A percentile compares a stretch with the other conserved stretches of the same genome.
These are phyloP conservation scores for Cryptocheilus praepositus DNA, from an alignment of 2,888 invertebrate genomes.

Conservation along the genomic window DNA sequence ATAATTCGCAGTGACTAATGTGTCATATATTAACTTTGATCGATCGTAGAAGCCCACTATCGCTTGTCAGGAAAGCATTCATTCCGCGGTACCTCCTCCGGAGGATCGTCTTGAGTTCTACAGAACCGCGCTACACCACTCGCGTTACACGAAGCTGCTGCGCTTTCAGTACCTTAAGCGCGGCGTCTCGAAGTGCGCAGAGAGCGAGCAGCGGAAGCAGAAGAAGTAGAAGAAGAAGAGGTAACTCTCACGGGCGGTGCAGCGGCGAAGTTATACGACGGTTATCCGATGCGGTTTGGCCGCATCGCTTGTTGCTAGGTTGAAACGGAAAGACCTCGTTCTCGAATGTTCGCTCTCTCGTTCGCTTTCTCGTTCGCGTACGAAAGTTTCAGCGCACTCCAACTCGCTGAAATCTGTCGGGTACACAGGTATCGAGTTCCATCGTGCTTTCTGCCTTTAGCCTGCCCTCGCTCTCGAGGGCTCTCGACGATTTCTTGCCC, in stretches of 20 bases:
- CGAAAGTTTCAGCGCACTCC: conserved; percentile 30
- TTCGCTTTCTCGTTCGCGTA: conserved; percentile 11
- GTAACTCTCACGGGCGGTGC: conserved; percentile 4
- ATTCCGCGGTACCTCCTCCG: too few species aligned
- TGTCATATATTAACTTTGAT: too few species aligned
- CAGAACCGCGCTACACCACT: too few species aligned
- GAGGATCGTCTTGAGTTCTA: too few species aligned
- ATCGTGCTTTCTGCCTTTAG: conserved; percentile 18
- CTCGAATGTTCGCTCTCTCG: conserved; percentile 16
- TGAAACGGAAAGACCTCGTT: conserved; percentile 31
- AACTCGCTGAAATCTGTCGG: conserved; percentile 37
- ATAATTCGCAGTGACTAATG: too few species aligned
- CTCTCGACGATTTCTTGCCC: conserved; percentile 25
- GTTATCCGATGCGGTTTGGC: conserved; percentile 28
- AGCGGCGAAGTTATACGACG: conserved; percentile 36
- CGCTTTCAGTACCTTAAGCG: too few species aligned
- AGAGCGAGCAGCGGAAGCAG: too few species aligned
- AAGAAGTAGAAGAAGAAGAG: not conserved
- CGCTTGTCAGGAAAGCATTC: too few species aligned
- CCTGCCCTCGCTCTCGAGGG: conserved; percentile 23
- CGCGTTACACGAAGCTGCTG: too few species aligned
- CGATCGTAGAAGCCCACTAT: too few species aligned
- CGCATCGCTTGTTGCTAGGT: conserved; percentile 30
- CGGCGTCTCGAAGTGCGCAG: too few species aligned
- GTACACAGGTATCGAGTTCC: conserved; percentile 26